Percentiles rank a stretch among this genome's conserved stretches.
These are phyloP conservation scores for Lepidotrigona ventralis DNA, from an alignment of 1,140 invertebrate genomes.

Conservation along the genomic window DNA sequence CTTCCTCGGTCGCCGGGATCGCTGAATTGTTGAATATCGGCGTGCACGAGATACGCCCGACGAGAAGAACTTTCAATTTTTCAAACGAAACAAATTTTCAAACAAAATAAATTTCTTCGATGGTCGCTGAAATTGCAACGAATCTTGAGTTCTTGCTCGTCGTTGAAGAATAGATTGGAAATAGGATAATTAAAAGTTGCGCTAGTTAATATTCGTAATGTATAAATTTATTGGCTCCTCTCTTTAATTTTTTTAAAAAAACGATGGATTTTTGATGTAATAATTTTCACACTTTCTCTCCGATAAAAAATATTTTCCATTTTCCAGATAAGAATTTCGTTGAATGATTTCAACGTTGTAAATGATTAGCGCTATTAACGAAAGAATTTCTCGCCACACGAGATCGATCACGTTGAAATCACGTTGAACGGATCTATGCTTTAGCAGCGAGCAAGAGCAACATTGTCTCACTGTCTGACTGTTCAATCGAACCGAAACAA, in stretches of 20 bases:
- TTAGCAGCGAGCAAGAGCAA: slow-evolving; percentile 31
- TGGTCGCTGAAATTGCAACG: background rate
- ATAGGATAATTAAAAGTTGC: background rate
- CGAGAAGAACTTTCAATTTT: background rate
- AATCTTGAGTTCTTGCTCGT: slow-evolving; percentile 18
- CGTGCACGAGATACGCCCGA: too few species aligned
- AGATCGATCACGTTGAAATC: too few species aligned
- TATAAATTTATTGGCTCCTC: too few species aligned
- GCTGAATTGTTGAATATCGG: too few species aligned
- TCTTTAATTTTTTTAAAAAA: too few species aligned
- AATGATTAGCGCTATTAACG: background rate
- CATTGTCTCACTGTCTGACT: background rate
- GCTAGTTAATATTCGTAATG: background rate
- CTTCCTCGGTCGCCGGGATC: too few species aligned
- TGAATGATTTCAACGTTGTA: too few species aligned
- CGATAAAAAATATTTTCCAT: too few species aligned
- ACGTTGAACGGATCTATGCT: background rate
- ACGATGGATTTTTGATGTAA: too few species aligned
- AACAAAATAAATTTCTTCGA: background rate
- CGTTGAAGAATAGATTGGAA: slow-evolving; percentile 9
- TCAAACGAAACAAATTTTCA: background rate
- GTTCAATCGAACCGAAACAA: background rate
- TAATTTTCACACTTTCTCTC: too few species aligned
- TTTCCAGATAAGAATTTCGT: too few species aligned
- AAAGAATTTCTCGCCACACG: too few species aligned